These are phyloP conservation scores for Agraylea sexmaculata DNA, from an alignment of 1,140 invertebrate genomes.

Conservation along the genomic window DNA sequence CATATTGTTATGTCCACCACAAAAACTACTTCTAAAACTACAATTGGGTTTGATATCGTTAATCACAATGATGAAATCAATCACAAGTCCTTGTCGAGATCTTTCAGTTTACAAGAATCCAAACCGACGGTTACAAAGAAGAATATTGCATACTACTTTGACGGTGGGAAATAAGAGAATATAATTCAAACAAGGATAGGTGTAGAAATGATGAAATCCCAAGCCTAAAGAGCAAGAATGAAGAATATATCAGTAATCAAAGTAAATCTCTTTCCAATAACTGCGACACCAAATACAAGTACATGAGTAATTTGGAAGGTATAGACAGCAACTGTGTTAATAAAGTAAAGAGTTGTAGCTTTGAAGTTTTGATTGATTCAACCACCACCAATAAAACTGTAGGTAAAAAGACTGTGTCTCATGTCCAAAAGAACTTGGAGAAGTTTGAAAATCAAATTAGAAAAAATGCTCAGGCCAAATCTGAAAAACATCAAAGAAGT, in stretches of 20 bases:
- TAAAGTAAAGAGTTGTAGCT: slow-evolving; percentile 40
- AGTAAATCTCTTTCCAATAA: slow-evolving; percentile 35
- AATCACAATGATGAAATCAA: slow-evolving; percentile 1
- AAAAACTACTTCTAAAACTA: slow-evolving; percentile 8
- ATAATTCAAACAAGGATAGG: slow-evolving; percentile 25
- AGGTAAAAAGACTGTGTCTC: slow-evolving; percentile 37
- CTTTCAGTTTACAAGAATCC: slow-evolving; percentile 37
- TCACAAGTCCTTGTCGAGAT: slow-evolving; percentile 35
- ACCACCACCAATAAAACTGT: slow-evolving; percentile 29
- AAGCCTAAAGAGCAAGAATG: slow-evolving; percentile 36
- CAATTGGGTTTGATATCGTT: slow-evolving; percentile 11
- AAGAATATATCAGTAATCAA: slow-evolving; percentile 41
- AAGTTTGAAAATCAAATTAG: slow-evolving; percentile 40
- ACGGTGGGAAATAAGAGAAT: slow-evolving; percentile 33
- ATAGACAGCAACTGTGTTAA: slow-evolving; percentile 32
- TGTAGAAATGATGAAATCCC: slow-evolving; percentile 40
- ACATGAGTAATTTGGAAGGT: slow-evolving; percentile 34
- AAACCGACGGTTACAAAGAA: slow-evolving; percentile 29
- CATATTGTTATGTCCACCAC: slow-evolving; percentile 7
- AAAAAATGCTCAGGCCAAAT: slow-evolving; percentile 38
- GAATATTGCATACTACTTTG: slow-evolving; percentile 45
- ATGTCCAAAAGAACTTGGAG: slow-evolving; percentile 40
- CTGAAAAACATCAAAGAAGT: slow-evolving; percentile 37
- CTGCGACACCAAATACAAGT: slow-evolving; percentile 34
- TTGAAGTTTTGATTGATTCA: slow-evolving; percentile 39